Evolutionary conservation across 2,888 invertebrate species (phyloP).

Genomic region (Resseliella maxima): DNA sequence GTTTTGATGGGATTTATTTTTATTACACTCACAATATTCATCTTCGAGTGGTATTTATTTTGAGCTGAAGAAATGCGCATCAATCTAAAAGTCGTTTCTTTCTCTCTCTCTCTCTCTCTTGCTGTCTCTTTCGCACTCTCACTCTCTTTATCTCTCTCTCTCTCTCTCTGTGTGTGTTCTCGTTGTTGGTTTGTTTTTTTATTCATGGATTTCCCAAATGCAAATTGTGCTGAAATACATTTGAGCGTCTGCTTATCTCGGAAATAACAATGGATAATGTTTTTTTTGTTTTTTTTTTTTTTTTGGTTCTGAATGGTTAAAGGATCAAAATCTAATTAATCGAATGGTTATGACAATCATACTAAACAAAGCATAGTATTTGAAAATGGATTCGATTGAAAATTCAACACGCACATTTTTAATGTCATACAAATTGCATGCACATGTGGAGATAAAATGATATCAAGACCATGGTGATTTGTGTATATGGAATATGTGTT

Average conservation of each 20-base stretch:
- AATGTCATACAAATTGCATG: neutral
- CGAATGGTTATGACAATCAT: neutral
- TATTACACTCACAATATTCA: neutral
- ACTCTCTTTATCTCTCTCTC: too few species aligned
- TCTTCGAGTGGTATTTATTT: neutral
- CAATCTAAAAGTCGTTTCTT: neutral
- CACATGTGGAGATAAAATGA: too few species aligned
- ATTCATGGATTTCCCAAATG: neutral
- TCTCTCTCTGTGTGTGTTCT: too few species aligned
- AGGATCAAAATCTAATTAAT: slow-evolving; percentile 18
- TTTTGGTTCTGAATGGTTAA: neutral
- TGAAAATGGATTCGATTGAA: slow-evolving; percentile 3
- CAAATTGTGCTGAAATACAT: neutral
- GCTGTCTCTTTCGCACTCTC: too few species aligned
- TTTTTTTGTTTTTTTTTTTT: too few species aligned
- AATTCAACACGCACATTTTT: neutral
- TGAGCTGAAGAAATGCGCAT: neutral
- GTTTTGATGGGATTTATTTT: slow-evolving; percentile 45
- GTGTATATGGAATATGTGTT: too few species aligned
- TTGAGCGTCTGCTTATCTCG: neutral
- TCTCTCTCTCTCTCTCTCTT: too few species aligned
- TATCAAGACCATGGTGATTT: too few species aligned
- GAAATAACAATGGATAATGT: too few species aligned
- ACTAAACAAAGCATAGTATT: neutral
- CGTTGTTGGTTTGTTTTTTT: neutral